phyloP scores from a whole-genome alignment of 2,888 invertebrate genomes.

The Ptychoptera contaminata region DNA sequence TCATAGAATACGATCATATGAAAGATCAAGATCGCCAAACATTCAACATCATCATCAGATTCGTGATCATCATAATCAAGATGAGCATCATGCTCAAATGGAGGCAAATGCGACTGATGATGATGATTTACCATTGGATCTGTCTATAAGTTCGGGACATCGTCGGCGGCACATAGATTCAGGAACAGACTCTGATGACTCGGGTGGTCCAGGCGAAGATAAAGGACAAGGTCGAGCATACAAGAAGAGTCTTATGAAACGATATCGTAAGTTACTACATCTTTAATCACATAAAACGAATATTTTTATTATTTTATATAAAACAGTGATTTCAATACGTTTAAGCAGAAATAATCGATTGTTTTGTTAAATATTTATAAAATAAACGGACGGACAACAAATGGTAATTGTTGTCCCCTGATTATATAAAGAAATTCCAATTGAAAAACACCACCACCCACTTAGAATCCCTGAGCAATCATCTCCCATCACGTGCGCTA shows the following conservation, averaged over 20 bases:
- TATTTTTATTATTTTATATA: conserved; percentile 1
- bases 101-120: conserved; percentile 18
- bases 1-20: not conserved
- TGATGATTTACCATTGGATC: conserved; percentile 61
- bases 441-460: no score
- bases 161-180: conserved; percentile 43
- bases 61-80: not conserved
- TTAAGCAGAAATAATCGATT: not conserved
- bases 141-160: conserved; percentile 41
- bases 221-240: conserved; percentile 45
- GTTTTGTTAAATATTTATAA: not conserved
- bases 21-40: not conserved
- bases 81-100: not conserved
- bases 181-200: conserved; percentile 68
- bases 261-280: conserved; percentile 70
- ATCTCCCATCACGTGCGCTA: no score
- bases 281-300: not conserved
- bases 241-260: conserved; percentile 84
- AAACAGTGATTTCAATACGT: conserved; percentile 4
- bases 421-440: no score
- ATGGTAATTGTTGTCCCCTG: no score
- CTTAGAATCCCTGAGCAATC: no score
- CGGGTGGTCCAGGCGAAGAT: conserved; percentile 38
- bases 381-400: not conserved
- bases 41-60: not conserved